Base-by-base conservation (phyloP, 1,140 invertebrate species). In the Delia radicum region DNA sequence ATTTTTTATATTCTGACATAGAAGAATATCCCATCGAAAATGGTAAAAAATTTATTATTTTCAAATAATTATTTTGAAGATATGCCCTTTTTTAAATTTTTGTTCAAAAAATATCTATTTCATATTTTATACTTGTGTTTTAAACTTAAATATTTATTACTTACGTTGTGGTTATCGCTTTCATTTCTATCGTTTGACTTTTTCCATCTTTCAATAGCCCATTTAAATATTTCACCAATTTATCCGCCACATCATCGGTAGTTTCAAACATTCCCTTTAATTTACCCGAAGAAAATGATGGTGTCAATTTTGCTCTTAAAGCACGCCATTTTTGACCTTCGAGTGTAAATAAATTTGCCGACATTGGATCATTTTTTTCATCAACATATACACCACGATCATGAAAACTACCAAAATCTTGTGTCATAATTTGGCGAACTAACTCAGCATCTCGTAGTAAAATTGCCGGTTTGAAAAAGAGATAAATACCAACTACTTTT, bases 211-310 rank as follows among this genome's bases (percentile, higher is more conserved):
- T 63, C 2, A 83, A 13, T 15, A 76, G 28, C 37, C 63, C 62
- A 83, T 71, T 26, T 62, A 85, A 71, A 65, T 85, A 80, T 7
- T 83, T 76, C 3, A 81, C 76, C 33, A 90, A 69, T 18, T 78
- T 75, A 26, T 87, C 82, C 2, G 86, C 86, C 65, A 87, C 84
- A 37, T 88, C 83, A 15, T 87, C 80, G 2, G 90, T 78, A 0
- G 88, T 82, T 2, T 77, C 76, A 12, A 90, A 89, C 88, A 91
- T 90, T 0, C 78, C 79, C 78, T 89, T 91, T 10, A 91, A 82
- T 81, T 90, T 91, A 3, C 87, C 87, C 0, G 89, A 86, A 0
- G 89, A 89, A 77, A 91, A 91, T 4, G 88, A 87, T 0, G 90
- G 90, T 0, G 87, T 87, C 3, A 91, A 74, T 74, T 89, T 89